Base-by-base conservation (phyloP, 2,888 invertebrate species). In the Poecilobothrus nobilitatus region DNA sequence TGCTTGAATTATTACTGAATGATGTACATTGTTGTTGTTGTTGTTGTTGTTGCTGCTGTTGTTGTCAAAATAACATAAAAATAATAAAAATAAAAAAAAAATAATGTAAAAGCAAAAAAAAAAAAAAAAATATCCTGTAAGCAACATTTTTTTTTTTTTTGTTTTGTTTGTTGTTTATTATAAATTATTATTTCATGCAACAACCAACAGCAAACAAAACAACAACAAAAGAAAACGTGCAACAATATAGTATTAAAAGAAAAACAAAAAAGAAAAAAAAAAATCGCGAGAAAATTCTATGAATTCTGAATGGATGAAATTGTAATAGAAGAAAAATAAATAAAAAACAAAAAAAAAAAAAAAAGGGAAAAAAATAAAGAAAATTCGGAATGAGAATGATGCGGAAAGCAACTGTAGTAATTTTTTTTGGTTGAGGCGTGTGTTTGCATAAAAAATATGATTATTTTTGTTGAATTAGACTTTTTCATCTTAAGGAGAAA, bases 141-240 rank as follows among this genome's bases (percentile, higher is more conserved):
- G 27, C 27, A 27, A 27, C 2, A 27, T 27, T 27, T 27, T 27
- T 27, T 4, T 27, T 41, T 41, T 41, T 15, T 12, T 41, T 18
- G 7, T 53, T 53, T 53, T 18, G 7, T 53, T 53, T 53, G 53
- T 53, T 9, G 53, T 15, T 53, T 53, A 15, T 53, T 53, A 53
- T 53, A 53, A 53, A 53, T 53, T 53, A 53, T 53, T 53, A 53
- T 53, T 53, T 53, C 53, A 53, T 53, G 53, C 53, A 41, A 53
- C 53, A 53, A 53, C 37, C n/a, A n/a, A n/a, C n/a, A n/a, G n/a
- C n/a, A n/a, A n/a, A n/a, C n/a, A n/a, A n/a, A 37, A 37, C 37
- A 27, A 27, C 27, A 27, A 37, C 37, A 37, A 12, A 4, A 37
- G 1, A 27, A 37, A 7, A 5, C 37, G 12, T 8, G 6, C 12